These are phyloP conservation scores for Ciconia boyciana DNA, from an alignment of 2,113 vertebrate genomes.

Conservation along the genomic window DNA sequence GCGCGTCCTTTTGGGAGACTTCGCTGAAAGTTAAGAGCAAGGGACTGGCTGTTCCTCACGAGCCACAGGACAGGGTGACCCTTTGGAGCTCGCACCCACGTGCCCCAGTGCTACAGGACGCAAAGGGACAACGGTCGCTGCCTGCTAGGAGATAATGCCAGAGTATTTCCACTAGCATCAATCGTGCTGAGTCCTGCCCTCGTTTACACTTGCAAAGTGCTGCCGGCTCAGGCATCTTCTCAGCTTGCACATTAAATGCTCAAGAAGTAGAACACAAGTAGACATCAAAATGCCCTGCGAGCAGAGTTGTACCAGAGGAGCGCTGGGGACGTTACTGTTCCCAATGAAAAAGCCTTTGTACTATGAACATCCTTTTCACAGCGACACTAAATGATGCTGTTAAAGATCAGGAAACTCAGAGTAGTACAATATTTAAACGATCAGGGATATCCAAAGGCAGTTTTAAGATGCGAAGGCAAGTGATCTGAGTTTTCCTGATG, in stretches of 20 bases:
- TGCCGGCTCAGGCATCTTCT: background rate
- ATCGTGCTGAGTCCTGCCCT: background rate
- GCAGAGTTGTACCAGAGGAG: background rate
- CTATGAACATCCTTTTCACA: background rate
- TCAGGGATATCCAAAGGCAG: background rate
- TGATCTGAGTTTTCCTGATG: rapidly evolving
- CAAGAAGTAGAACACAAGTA: background rate
- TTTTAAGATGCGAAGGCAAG: rapidly evolving
- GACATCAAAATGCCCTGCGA: background rate
- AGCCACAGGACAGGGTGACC: conserved; percentile 25
- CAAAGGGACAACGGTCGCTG: background rate
- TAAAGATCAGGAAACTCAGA: background rate
- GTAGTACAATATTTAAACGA: background rate
- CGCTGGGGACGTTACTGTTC: background rate
- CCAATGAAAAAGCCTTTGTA: background rate
- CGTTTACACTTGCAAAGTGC: background rate
- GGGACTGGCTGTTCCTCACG: background rate
- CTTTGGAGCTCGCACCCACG: background rate
- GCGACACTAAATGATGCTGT: background rate
- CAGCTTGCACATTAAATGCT: background rate
- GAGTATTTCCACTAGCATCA: background rate
- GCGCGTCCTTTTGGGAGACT: no score
- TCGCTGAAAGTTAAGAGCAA: background rate
- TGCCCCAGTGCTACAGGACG: background rate
- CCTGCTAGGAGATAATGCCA: background rate